Evolutionary conservation across 2,888 invertebrate species (phyloP).

Genomic region (Orthosia gracilis): DNA sequence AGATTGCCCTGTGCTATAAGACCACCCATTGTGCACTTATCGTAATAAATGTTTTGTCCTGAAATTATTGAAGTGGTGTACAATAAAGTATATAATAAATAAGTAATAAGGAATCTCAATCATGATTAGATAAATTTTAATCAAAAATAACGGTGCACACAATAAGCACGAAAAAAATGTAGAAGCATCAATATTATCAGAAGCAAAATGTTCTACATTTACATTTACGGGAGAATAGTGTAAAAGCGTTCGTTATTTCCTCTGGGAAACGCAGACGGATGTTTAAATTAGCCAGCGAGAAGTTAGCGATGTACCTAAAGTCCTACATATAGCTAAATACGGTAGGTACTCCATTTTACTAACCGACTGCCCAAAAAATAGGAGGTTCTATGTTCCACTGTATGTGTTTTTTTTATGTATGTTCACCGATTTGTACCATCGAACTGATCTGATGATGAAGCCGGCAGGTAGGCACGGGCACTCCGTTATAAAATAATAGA

Average conservation of each 20-base stretch:
- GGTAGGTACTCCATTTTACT: not conserved
- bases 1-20: too few species aligned
- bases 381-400: too few species aligned
- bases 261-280: slow-evolving; percentile 44
- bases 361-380: too few species aligned
- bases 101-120: not conserved
- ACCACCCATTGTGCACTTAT: too few species aligned
- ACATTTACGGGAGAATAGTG: slow-evolving; percentile 46
- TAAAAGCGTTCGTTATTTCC: slow-evolving; percentile 54
- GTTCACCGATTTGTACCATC: too few species aligned
- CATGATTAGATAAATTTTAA: not conserved
- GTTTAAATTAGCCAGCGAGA: slow-evolving; percentile 57
- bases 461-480: too few species aligned
- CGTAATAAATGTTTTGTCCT: too few species aligned
- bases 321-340: slow-evolving; percentile 23
- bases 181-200: slow-evolving; percentile 36
- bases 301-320: slow-evolving; percentile 30
- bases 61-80: too few species aligned
- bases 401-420: too few species aligned
- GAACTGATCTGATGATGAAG: too few species aligned
- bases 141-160: not conserved
- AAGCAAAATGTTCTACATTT: slow-evolving; percentile 42
- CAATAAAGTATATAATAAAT: too few species aligned
- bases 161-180: not conserved
- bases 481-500: too few species aligned